These are phyloP conservation scores for Heterocephalus glaber DNA, from an alignment of 2,113 vertebrate species.

Conservation along the genomic window DNA sequence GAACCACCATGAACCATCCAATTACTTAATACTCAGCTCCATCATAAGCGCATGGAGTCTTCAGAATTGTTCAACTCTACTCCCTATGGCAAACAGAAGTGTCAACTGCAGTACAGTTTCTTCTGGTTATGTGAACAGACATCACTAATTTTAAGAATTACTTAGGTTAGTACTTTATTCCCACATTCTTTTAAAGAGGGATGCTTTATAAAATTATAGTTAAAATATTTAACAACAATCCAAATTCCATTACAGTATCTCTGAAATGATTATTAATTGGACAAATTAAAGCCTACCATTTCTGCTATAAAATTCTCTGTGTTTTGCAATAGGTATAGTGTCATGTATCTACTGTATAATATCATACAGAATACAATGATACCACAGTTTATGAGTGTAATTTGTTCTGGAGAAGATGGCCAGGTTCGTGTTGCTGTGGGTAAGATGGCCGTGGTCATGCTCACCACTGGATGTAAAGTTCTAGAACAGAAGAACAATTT, in stretches of 20 bases:
- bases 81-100: background rate
- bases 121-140: background rate
- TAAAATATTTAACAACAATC: background rate
- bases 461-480: background rate
- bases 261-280: background rate
- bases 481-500: background rate
- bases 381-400: background rate
- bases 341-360: fast-evolving
- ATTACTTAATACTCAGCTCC: background rate
- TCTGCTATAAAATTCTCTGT: background rate
- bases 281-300: background rate
- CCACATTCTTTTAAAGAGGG: background rate
- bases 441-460: background rate
- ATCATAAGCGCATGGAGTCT: background rate
- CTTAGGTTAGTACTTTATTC: background rate
- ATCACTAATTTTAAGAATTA: background rate
- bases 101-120: background rate
- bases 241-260: background rate
- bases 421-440: background rate
- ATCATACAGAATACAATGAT: background rate
- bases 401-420: background rate
- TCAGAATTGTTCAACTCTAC: background rate
- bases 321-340: background rate
- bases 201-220: background rate
- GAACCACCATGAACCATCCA: background rate